Evolutionary conservation across 2,797 vertebrate species (phyloP).

Genomic region (Pampus argenteus): DNA sequence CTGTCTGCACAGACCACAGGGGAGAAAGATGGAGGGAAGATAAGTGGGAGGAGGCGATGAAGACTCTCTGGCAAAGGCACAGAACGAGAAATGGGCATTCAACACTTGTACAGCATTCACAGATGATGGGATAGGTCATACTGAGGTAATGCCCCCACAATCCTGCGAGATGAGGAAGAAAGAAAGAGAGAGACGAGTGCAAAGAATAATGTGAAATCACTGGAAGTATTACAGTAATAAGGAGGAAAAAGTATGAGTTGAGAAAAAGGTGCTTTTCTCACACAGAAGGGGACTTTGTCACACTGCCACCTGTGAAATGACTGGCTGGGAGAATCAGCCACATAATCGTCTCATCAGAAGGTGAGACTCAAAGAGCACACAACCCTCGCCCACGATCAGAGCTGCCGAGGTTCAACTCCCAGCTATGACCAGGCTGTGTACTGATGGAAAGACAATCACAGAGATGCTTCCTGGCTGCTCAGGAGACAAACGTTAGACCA

Average conservation of each 20-base stretch:
- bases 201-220: constrained; percentile 17
- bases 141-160: constrained; percentile 6
- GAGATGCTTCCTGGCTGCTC: not conserved
- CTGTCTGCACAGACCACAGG: constrained; percentile 23
- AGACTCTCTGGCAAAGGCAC: not conserved
- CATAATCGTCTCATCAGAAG: constrained; percentile 20
- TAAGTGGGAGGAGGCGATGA: constrained; percentile 22
- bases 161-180: not conserved
- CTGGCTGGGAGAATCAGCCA: not conserved
- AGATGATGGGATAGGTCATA: constrained; percentile 33
- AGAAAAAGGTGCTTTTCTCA: constrained; percentile 15
- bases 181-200: not conserved
- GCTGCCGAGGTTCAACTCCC: not conserved
- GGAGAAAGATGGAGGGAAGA: constrained; percentile 15
- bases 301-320: constrained; percentile 35
- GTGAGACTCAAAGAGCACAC: constrained; percentile 7
- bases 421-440: too few species aligned
- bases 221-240: constrained; percentile 1
- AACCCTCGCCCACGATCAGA: not conserved
- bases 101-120: constrained; percentile 30
- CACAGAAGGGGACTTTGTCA: constrained; percentile 31
- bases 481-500: not conserved
- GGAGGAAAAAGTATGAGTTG: not conserved
- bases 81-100: constrained; percentile 20
- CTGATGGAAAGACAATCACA: not conserved